Conservation (phyloP, 37 sponge, comb jelly and placozoan genomes). For the Eunapius fragilis region DNA sequence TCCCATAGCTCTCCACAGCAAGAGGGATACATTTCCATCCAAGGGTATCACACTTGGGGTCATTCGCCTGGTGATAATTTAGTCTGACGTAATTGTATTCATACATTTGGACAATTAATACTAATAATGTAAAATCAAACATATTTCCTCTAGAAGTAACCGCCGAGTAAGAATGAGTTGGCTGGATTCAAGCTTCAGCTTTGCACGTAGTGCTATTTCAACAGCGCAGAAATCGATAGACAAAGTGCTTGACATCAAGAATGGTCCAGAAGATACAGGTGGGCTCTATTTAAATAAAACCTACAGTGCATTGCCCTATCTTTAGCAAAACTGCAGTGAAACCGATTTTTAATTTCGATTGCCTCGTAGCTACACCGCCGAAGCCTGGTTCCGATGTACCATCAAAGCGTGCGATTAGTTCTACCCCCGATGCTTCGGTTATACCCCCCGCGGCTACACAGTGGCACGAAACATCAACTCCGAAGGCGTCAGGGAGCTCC, state of each 20-base stretch:
- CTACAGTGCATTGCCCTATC: too few species aligned
- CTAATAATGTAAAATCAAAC: too few species aligned
- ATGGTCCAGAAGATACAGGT: neutral
- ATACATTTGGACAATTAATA: too few species aligned
- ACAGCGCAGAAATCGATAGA: conserved; percentile 88
- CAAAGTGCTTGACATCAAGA: conserved; percentile 76
- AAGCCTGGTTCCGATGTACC: neutral
- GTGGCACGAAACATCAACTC: too few species aligned
- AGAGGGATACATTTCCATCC: too few species aligned
- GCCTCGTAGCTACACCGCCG: neutral
- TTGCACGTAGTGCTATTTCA: conserved; percentile 73
- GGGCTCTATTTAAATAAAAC: neutral
- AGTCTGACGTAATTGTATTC: too few species aligned
- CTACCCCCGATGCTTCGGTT: neutral
- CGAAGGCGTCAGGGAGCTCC: too few species aligned
- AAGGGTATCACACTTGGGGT: too few species aligned
- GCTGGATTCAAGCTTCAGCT: conserved; percentile 69
- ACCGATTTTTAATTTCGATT: neutral
- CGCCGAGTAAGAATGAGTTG: conserved; percentile 69
- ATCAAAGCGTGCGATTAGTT: neutral
- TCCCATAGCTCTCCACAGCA: too few species aligned
- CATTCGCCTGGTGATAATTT: too few species aligned
- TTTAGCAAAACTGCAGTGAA: too few species aligned
- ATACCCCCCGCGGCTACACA: neutral
- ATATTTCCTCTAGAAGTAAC: neutral